Base-by-base conservation (phyloP, 1,140 invertebrate species). In the Drosophila asahinai region DNA sequence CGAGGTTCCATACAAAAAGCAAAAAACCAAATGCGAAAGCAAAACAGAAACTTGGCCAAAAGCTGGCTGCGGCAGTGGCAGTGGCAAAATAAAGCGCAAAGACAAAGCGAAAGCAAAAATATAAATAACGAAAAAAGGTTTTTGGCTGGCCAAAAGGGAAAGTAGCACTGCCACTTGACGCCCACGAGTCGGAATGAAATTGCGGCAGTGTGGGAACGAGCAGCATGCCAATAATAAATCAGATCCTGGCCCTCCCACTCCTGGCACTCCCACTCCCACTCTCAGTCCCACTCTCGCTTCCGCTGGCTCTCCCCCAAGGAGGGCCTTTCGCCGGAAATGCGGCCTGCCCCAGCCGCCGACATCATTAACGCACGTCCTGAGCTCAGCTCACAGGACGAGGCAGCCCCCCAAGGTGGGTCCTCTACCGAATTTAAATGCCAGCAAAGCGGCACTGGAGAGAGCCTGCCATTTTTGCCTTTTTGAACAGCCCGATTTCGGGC, bases 61-160 rank as follows among this genome's bases (percentile, higher is more conserved):
- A 30, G 45, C 59, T 58, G 60, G 36, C 52, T 14, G n/a, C 51
- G 5, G 54, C 54, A 11, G 19, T 15, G 52, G 33, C 51, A 54
- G 14, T 25, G 48, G 38, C 19, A 45, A 73, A 66, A 68, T 54
- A 81, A 77, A 64, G 68, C 38, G 67, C 60, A 73, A 83, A 66
- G 76, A 87, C 81, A 87, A 89, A 66, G 76, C 83, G 62, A 86
- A 86, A 79, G 66, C 72, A 67, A 87, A 66, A 87, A 87, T 83
- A 77, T 82, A 77, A 80, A 83, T 77, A 78, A 72, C 43, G 71
- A 42, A 43, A 59, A 61, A 73, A 74, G 59, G 64, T 86, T 84
- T 49, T 48, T 30, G 45, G 59, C 49, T 51, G 42, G 64, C 63
- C 62, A 75, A 72, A 74, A 57, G 74, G 47, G 60, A 70, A 83